Conservation (phyloP, 1,140 invertebrate species). For the Centruroides vittatus region DNA sequence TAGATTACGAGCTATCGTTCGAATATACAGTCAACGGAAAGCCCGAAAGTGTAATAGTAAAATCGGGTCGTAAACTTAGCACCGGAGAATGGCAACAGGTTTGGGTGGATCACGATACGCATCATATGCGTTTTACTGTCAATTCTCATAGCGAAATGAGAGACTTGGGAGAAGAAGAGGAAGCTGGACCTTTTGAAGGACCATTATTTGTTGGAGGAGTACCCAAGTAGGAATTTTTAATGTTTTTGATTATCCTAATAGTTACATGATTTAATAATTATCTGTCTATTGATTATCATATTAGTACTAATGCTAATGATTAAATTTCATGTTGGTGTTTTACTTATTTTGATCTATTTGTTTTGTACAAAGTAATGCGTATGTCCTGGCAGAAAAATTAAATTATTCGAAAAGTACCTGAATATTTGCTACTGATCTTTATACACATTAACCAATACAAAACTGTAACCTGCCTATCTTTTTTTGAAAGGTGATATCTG, state of each 20-base stretch:
- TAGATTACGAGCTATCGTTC: constrained; percentile 71
- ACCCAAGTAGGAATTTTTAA: constrained; percentile 49
- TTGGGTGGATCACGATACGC: constrained; percentile 50
- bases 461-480: no score
- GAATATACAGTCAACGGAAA: constrained; percentile 70
- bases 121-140: constrained; percentile 86
- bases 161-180: constrained; percentile 63
- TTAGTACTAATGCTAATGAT: no score
- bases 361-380: no score
- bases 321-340: no score
- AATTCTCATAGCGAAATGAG: constrained; percentile 78
- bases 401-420: no score
- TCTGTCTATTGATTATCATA: no score
- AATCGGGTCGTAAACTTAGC: constrained; percentile 63
- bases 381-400: no score
- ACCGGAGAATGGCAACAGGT: constrained; percentile 90
- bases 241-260: not conserved
- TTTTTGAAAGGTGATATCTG: no score
- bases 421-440: no score
- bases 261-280: no score
- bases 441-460: no score
- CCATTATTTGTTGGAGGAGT: constrained; percentile 85
- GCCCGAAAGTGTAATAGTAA: constrained; percentile 57
- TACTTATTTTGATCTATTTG: no score
- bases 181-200: constrained; percentile 80